Evolutionary conservation across 1,140 invertebrate genomes (phyloP), one percentile per base, ranked within the genome.

Genomic region (Pogonus chalceus): DNA sequence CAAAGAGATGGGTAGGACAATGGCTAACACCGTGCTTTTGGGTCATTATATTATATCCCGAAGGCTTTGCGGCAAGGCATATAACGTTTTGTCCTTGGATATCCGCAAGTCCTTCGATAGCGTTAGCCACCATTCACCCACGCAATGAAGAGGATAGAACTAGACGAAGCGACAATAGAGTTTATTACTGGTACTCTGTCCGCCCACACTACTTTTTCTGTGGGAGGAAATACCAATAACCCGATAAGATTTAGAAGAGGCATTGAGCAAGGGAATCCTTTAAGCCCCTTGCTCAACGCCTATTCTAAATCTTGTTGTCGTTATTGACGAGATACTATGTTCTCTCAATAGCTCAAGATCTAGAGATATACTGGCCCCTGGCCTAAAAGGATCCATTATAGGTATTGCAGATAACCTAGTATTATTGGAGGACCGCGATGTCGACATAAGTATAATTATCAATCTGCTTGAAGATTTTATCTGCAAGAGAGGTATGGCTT

Each of bases 261-360:
- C 0, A 72, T 76, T 1, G 66, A 72, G 35, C 75, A 76, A 51
- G 74, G 75, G 0, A 72, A 77, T 47, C 70, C 73, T 0, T 58
- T 77, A 2, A 70, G 67, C 0, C 71, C 72, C 1, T 20, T 72
- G 0, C 58, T 76, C 0, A n/a, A n/a, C n/a, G n/a, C n/a, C n/a
- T n/a, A n/a, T n/a, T n/a, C n/a, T n/a, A n/a, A n/a, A n/a, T n/a
- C 76, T 76, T 52, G 75, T 75, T 52, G 49, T 70, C 21, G 66
- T 68, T 0, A 64, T 76, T 49, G 67, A 77, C 35, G 53, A 63
- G 0, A 47, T 68, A 0, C 57, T 75, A 0, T 1, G 16, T 2
- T 1, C 14, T 1, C 23, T 58, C 1, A 49, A 52, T 24, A 2
- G 1, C 4, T 2, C 20, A 2, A n/a, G 21, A 10, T 7, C 12